A percentile compares a stretch with the other conserved stretches of the same genome.
Conservation (phyloP, 2,888 invertebrate species). For the Mycalesis mineus region DNA sequence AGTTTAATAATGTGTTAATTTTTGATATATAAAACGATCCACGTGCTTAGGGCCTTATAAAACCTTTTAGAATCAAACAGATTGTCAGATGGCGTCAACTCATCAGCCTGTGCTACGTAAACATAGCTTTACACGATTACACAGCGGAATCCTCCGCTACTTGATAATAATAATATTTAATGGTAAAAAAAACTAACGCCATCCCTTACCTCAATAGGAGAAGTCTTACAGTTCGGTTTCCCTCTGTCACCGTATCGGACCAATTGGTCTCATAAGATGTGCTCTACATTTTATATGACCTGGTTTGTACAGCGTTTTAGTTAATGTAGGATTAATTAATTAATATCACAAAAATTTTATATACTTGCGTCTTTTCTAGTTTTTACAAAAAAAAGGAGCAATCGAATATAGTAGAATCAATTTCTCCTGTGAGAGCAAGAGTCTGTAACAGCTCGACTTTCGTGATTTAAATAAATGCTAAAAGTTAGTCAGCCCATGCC, state of each 20-base stretch:
- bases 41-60: background rate
- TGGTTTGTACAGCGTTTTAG: no score
- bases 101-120: constrained; percentile 1
- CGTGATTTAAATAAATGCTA: no score
- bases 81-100: constrained; percentile 1
- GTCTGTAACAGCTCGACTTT: no score
- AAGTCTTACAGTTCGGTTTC: background rate
- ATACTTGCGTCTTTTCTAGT: no score
- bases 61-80: background rate
- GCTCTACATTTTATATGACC: no score
- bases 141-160: background rate
- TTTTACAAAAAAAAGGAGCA: no score
- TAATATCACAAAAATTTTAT: no score
- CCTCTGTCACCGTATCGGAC: background rate
- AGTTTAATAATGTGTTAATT: background rate
- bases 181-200: background rate
- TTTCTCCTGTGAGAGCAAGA: no score
- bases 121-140: background rate
- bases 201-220: background rate
- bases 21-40: background rate
- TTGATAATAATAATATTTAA: background rate
- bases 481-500: no score
- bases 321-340: no score
- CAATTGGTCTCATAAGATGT: background rate
- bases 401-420: no score